Conservation (phyloP, 2,888 invertebrate genomes). For the Frankliniella fusca region DNA sequence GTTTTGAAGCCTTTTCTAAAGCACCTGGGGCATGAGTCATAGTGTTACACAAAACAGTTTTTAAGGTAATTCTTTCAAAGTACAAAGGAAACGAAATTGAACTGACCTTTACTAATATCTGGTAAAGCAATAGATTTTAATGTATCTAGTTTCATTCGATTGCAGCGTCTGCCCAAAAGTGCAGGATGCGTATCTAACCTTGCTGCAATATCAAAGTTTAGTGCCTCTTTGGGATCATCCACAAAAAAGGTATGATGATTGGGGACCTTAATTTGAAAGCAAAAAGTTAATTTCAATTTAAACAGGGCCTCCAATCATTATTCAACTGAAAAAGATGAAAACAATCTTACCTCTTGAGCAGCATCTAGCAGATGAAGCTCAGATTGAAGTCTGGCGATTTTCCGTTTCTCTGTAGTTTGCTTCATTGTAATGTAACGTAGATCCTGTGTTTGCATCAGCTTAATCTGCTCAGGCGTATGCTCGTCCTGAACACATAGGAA, state of each 20-base stretch:
- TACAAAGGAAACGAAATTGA: constrained; percentile 9
- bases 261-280: constrained; percentile 47
- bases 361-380: constrained; percentile 77
- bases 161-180: constrained; percentile 63
- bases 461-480: constrained; percentile 76
- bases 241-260: constrained; percentile 81
- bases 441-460: constrained; percentile 88
- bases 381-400: constrained; percentile 69
- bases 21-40: constrained; percentile 43
- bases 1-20: constrained; percentile 54
- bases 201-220: constrained; percentile 63
- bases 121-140: constrained; percentile 57
- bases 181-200: constrained; percentile 71
- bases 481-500: constrained; percentile 50
- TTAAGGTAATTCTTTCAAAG: constrained; percentile 33
- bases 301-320: not conserved
- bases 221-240: constrained; percentile 58
- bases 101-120: constrained; percentile 52
- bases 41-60: not conserved
- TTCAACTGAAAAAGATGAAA: not conserved
- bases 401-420: constrained; percentile 74
- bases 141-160: constrained; percentile 61
- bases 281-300: not conserved
- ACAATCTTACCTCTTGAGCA: constrained; percentile 48
- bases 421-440: constrained; percentile 84